Conservation (phyloP, 2,113 vertebrate genomes). For the Sisor rabdophorus region DNA sequence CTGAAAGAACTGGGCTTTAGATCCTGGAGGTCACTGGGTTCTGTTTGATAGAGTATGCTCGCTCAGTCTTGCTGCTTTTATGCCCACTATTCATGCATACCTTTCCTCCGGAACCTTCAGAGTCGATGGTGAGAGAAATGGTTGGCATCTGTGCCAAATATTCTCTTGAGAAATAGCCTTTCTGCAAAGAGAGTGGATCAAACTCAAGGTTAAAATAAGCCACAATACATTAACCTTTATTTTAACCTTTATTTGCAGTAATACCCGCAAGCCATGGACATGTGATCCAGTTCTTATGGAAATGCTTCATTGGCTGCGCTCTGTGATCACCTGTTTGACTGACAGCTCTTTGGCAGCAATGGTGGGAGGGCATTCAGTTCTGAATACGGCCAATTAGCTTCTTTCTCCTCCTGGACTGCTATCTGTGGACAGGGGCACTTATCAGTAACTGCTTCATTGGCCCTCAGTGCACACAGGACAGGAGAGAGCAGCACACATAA, state of each 20-base stretch:
- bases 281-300: conserved; percentile 49
- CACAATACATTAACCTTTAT: conserved; percentile 27
- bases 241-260: conserved; percentile 33
- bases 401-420: conserved; percentile 67
- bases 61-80: conserved; percentile 27
- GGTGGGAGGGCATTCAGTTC: conserved; percentile 61
- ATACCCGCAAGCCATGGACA: conserved; percentile 42
- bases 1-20: conserved; percentile 30
- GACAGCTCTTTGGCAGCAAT: conserved; percentile 74
- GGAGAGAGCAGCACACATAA: conserved; percentile 25
- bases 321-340: conserved; percentile 69
- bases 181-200: not conserved
- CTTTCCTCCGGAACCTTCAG: conserved; percentile 1
- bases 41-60: conserved; percentile 43
- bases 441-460: conserved; percentile 59
- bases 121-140: conserved; percentile 24
- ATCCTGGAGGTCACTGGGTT: conserved; percentile 47
- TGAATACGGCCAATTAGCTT: conserved; percentile 79
- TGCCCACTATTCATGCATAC: conserved; percentile 31
- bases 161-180: conserved; percentile 20
- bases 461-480: conserved; percentile 55
- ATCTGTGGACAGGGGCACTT: conserved; percentile 73
- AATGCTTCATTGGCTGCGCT: conserved; percentile 47
- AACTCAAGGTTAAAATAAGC: conserved; percentile 25
- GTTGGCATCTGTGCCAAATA: conserved; percentile 9